Base-by-base conservation (phyloP, 2,797 vertebrate genomes). In the Sebastes jordani region DNA sequence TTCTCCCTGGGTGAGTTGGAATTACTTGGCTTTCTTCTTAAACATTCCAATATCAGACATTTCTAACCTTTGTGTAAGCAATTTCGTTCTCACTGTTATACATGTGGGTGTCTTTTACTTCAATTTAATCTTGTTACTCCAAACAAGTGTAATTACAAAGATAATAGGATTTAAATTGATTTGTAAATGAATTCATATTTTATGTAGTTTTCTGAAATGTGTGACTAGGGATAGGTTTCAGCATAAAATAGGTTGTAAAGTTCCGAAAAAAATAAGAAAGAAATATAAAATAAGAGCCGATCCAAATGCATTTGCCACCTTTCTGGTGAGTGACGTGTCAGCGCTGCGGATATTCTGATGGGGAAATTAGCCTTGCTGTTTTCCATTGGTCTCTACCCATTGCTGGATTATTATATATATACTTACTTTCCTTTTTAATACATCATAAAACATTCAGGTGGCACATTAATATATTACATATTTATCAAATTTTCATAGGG, bases 1-100 rank as follows among this genome's bases (percentile, higher is more conserved):
- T 99, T 99, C 93, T 98, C 98, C 42, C 92, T 99, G 85, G 98
- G 98, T 99, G 89, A 96, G 97, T 93, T 64, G 11, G 4, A 4
- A 3, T n/a, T 71, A 4, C 18, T 46, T 49, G 18, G 11, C 11
- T 36, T 60, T 13, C 7, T n/a, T 20, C 46, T 68, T 22, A 54
- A 59, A 49, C 27, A 22, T 68, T 52, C 13, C 36, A 49, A 6
- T 36, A 2, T 3, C 5, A 4, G 4, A 78, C 25, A 29, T 16
- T 22, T 62, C 18, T 29, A 18, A 38, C 16, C 29, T 34, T 52
- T 62, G 69, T 7, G 18, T 22, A 4, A 8, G 25, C 23, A 63
- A 22, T 65, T 74, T 10, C 49, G 10, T 7, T 10, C 6, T 66
- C 20, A 29, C 18, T 65, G 30, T 25, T 62, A 5, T 9, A 73